Conservation (phyloP, 2,888 invertebrate genomes). For the Aromia moschata region DNA sequence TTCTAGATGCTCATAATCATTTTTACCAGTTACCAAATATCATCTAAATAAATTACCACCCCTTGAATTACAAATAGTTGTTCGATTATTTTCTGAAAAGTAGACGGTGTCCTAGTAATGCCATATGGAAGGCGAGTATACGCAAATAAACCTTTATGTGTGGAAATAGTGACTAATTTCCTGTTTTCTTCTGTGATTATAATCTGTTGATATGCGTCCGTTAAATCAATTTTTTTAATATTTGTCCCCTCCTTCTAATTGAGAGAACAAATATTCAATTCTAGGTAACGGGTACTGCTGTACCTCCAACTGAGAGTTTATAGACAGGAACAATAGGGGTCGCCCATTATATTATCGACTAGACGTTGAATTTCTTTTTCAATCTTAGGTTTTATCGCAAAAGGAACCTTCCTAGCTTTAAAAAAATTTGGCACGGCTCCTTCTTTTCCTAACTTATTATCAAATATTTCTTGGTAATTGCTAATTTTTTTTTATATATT, state of each 20-base stretch:
- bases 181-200: constrained; percentile 22
- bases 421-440: constrained; percentile 30
- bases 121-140: constrained; percentile 48
- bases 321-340: constrained; percentile 19
- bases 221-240: constrained; percentile 30
- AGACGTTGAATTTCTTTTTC: constrained; percentile 28
- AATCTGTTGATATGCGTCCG: constrained; percentile 33
- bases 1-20: constrained; percentile 25
- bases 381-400: constrained; percentile 34
- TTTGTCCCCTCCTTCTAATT: constrained; percentile 28
- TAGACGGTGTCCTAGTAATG: constrained; percentile 46
- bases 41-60: constrained; percentile 26
- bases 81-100: constrained; percentile 49
- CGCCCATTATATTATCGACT: constrained; percentile 22
- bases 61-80: constrained; percentile 38
- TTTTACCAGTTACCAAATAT: constrained; percentile 41
- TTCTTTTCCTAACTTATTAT: constrained; percentile 21
- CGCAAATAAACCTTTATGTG: constrained; percentile 45
- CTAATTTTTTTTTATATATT: background rate
- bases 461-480: constrained; percentile 15
- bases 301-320: constrained; percentile 20
- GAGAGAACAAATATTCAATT: constrained; percentile 30
- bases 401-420: constrained; percentile 29
- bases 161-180: constrained; percentile 42
- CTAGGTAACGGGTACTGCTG: constrained; percentile 28